Evolutionary conservation across 2,888 invertebrate species (phyloP), one percentile per base, ranked within the genome.

Genomic region (Idaea straminata): DNA sequence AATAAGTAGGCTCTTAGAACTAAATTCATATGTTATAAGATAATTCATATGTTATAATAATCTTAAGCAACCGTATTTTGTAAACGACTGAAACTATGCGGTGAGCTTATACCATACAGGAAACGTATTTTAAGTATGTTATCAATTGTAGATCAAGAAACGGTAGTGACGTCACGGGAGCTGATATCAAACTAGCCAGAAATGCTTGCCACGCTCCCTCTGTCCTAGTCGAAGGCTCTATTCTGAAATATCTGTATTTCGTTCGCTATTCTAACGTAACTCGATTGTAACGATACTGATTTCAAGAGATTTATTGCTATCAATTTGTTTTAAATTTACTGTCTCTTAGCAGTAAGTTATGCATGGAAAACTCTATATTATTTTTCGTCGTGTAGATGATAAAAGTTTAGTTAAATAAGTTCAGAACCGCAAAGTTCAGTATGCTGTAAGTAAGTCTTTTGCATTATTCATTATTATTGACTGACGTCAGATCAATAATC

Each of bases 131-230:
- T 73, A 85, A 84, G 83, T 81, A 76, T 68, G 66, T 73, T 78
- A 82, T 79, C 77, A 73, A 80, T 74, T 76, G 80, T 67, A 78
- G 75, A 77, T 84, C 79, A 73, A 75, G 77, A 75, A 80, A 79
- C 87, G 85, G 84, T 87, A 76, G 83, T 85, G 91, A 88, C 89
- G 89, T 88, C 88, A 85, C 91, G 89, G 79, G 77, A 75, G 89
- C 90, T 85, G 91, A 85, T 89, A 89, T 86, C 89, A 89, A 90
- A 92, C 92, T 92, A 92, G 89, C 84, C 86, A 84, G 91, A 88
- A 87, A 89, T 88, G 89, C 88, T 90, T 89, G 86, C 88, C 85
- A 86, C 88, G 86, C 88, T 89, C 89, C 83, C 88, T 85, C 87
- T 83, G 85, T 83, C 84, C 88, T 86, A 78, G 77, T 79, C 79